phyloP scores from a whole-genome alignment of 2,113 vertebrate genomes.

The Trematocara variabile region DNA sequence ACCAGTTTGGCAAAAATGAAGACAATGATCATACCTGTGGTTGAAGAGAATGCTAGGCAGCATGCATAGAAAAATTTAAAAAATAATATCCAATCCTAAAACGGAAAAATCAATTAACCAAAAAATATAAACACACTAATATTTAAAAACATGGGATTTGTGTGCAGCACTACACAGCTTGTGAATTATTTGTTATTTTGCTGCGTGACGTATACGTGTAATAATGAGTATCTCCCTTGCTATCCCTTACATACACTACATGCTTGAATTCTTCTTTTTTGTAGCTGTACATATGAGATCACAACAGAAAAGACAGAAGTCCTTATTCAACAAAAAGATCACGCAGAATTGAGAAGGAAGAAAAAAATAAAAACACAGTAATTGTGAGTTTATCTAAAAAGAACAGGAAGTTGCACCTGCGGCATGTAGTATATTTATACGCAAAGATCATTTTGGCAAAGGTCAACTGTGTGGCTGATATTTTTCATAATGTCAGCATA shows the following conservation, averaged over 20 bases:
- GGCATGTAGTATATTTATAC: background rate
- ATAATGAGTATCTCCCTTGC: background rate
- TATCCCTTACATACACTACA: background rate
- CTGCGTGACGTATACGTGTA: background rate
- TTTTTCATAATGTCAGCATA: slow-evolving; percentile 40
- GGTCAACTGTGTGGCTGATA: background rate
- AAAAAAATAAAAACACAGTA: background rate
- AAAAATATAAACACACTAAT: background rate
- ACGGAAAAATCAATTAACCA: background rate
- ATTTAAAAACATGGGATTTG: background rate
- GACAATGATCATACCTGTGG: background rate
- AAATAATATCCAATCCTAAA: background rate
- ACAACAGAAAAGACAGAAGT: background rate
- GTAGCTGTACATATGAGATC: background rate
- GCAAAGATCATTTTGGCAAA: slow-evolving; percentile 23
- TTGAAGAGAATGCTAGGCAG: background rate
- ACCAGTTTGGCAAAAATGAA: background rate
- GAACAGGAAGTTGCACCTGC: background rate
- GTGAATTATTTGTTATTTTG: background rate
- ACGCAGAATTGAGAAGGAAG: background rate
- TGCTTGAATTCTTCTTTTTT: background rate
- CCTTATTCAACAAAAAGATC: background rate
- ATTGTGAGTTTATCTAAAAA: background rate
- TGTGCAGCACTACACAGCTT: background rate
- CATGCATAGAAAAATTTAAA: background rate